Conservation (phyloP, 2,888 invertebrate species). For the Volucella inflata region DNA sequence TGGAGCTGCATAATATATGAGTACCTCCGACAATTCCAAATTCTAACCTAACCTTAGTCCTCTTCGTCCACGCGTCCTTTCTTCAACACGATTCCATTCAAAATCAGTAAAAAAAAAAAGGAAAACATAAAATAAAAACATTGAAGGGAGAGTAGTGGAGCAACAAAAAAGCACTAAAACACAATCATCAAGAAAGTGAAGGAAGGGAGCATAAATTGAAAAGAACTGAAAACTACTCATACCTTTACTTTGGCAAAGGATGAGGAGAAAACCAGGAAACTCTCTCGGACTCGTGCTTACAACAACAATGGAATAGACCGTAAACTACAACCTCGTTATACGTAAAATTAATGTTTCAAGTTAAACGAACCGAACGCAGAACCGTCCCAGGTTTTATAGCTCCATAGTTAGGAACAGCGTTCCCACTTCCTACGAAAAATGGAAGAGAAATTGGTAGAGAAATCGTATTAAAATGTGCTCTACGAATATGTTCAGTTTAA, state of each 20-base stretch:
- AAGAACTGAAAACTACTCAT: constrained; percentile 56
- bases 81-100: constrained; percentile 51
- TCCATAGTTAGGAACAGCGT: constrained; percentile 17
- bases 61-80: not conserved
- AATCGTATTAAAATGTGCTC: constrained; percentile 39
- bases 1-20: too few relatives aligned
- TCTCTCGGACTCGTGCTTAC: constrained; percentile 29
- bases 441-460: constrained; percentile 5
- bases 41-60: not conserved
- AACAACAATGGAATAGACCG: constrained; percentile 66
- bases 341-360: constrained; percentile 74
- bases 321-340: constrained; percentile 75
- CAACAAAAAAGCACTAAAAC: constrained; percentile 36
- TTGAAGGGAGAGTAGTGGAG: not conserved
- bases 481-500: too few relatives aligned
- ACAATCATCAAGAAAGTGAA: constrained; percentile 54
- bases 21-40: too few relatives aligned
- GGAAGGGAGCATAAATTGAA: constrained; percentile 59
- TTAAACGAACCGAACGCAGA: constrained; percentile 71
- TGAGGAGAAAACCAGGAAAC: constrained; percentile 29
- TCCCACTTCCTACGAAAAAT: constrained; percentile 2
- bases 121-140: not conserved
- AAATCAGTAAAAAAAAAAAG: constrained; percentile 32
- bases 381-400: constrained; percentile 17
- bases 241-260: not conserved